These are phyloP conservation scores for Watsonalla cultraria DNA, from an alignment of 2,888 invertebrate species.

Conservation along the genomic window DNA sequence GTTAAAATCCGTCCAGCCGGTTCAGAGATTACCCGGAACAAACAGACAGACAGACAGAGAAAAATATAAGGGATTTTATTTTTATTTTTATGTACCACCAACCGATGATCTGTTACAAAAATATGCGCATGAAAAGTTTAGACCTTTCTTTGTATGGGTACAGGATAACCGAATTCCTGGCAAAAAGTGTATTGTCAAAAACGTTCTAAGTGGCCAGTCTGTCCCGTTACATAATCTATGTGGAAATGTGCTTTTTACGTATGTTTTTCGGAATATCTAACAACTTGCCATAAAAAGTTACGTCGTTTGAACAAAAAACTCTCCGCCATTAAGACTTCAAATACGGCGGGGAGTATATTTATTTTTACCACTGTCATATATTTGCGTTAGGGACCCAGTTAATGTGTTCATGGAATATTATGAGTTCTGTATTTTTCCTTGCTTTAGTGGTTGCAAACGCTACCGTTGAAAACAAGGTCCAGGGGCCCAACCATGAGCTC, in stretches of 20 bases:
- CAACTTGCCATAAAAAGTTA: conserved; percentile 29
- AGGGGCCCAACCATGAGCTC: too few relatives aligned
- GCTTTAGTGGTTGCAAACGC: too few relatives aligned
- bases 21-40: too few relatives aligned
- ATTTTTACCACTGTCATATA: conserved; percentile 3
- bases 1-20: too few relatives aligned
- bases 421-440: too few relatives aligned
- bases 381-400: not conserved
- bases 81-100: too few relatives aligned
- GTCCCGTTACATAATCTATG: conserved; percentile 12
- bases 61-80: not conserved
- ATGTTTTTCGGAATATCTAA: conserved; percentile 23
- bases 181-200: not conserved
- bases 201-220: conserved; percentile 6
- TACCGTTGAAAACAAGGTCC: too few relatives aligned
- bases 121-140: too few relatives aligned
- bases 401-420: not conserved
- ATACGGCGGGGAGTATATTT: conserved; percentile 6
- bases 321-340: conserved; percentile 11
- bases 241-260: conserved; percentile 4
- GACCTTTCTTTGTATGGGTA: too few relatives aligned
- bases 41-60: too few relatives aligned
- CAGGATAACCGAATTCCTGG: too few relatives aligned
- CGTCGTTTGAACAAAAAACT: conserved; percentile 13
- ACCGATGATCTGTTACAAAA: too few relatives aligned